Evolutionary conservation across 2,888 invertebrate genomes (phyloP).

Genomic region (Tetanocera ferruginea): DNA sequence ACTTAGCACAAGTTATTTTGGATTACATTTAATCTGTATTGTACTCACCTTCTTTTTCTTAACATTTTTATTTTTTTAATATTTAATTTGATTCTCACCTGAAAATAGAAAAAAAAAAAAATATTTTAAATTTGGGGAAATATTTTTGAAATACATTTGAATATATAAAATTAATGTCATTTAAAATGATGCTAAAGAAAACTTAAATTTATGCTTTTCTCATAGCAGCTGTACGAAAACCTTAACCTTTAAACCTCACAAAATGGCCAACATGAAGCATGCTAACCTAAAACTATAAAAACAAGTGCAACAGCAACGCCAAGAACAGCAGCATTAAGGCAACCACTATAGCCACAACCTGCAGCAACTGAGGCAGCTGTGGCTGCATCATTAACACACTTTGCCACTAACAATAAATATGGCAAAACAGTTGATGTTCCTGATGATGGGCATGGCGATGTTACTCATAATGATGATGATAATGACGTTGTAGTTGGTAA

Average conservation of each 20-base stretch:
- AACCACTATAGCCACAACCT: conserved; percentile 20
- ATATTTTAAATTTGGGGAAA: no score
- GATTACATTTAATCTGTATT: no score
- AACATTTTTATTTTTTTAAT: no score
- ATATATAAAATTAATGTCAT: no score
- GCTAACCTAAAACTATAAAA: background rate
- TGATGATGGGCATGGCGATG: background rate
- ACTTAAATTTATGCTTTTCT: no score
- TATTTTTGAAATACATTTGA: no score
- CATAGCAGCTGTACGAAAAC: no score
- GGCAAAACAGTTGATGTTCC: background rate
- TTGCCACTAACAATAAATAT: conserved; percentile 19
- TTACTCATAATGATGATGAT: background rate
- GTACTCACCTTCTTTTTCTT: no score
- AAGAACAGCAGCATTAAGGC: conserved; percentile 10
- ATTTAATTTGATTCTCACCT: no score
- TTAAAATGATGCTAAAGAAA: no score
- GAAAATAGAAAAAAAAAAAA: no score
- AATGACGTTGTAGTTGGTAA: background rate
- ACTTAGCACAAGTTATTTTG: no score
- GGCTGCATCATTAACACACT: conserved; percentile 26
- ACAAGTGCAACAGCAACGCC: conserved; percentile 2
- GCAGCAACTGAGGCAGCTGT: conserved; percentile 15
- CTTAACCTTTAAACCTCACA: background rate
- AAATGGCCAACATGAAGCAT: conserved; percentile 15